Evolutionary conservation across 2,797 vertebrate genomes (phyloP).

Genomic region (Phalloptychus januarius): DNA sequence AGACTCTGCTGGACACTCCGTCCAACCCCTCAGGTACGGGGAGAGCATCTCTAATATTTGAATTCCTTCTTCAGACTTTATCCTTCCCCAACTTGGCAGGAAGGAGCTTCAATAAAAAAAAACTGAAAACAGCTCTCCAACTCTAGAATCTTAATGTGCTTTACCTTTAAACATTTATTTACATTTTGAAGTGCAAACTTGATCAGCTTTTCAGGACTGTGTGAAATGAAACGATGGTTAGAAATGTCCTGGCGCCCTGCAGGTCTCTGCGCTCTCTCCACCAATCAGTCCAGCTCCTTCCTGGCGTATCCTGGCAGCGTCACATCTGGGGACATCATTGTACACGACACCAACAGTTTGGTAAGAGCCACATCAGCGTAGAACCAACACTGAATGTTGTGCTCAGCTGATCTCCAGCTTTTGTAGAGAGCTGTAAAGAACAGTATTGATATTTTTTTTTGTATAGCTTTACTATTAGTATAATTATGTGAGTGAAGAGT

Average conservation of each 20-base stretch:
- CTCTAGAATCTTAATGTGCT: neutral
- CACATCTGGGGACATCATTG: constrained; percentile 87
- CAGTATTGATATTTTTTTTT: neutral
- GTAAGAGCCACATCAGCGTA: constrained; percentile 68
- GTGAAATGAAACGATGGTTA: neutral
- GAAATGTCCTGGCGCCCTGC: constrained; percentile 5
- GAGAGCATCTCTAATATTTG: neutral
- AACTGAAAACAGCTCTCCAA: neutral
- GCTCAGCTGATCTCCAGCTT: neutral
- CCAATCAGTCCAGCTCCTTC: constrained; percentile 94
- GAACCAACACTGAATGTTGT: neutral
- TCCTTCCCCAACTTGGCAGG: neutral
- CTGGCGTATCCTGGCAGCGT: constrained; percentile 91
- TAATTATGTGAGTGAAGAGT: neutral
- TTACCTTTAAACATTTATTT: neutral
- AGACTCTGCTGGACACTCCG: constrained; percentile 90
- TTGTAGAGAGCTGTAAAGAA: neutral
- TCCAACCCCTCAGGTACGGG: constrained; percentile 86
- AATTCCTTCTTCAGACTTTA: neutral
- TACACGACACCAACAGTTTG: constrained; percentile 92
- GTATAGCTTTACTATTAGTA: too few species aligned
- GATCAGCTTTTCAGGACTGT: neutral
- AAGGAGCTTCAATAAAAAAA: neutral
- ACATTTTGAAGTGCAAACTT: neutral
- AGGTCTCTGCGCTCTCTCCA: constrained; percentile 95